A percentile compares a stretch with the other conserved stretches of the same genome.
Conservation (phyloP, 2,113 vertebrate species). For the Microcebus griseorufus region DNA sequence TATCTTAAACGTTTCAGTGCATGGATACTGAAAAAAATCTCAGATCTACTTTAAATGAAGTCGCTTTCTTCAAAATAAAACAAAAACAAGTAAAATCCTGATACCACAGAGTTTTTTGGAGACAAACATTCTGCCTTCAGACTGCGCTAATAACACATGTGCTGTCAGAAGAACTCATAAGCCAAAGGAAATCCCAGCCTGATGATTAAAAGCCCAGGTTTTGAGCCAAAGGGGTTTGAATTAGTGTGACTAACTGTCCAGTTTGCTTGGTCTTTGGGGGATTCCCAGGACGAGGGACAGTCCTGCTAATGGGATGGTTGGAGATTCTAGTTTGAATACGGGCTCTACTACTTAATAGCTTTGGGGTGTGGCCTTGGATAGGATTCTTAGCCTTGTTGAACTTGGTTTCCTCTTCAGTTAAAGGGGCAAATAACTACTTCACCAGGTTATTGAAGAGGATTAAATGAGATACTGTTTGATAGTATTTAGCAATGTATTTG, state of each 20-base stretch:
- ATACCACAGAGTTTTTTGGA: not conserved
- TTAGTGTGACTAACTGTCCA: not conserved
- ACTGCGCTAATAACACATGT: not conserved
- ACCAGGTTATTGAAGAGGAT: not conserved
- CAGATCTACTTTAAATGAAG: not conserved
- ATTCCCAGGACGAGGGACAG: not conserved
- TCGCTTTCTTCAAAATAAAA: slow-evolving; percentile 8
- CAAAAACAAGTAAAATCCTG: slow-evolving; percentile 23
- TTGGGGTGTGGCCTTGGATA: not conserved
- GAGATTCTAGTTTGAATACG: not conserved
- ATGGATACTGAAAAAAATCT: slow-evolving; percentile 16
- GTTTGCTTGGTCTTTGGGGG: not conserved
- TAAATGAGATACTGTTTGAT: not conserved
- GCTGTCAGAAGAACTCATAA: not conserved
- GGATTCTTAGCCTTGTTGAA: not conserved
- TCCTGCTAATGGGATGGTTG: not conserved
- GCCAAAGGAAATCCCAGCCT: not conserved
- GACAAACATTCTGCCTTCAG: not conserved
- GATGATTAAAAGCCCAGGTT: not conserved
- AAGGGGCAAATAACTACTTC: not conserved
- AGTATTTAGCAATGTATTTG: not conserved
- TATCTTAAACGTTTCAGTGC: not conserved
- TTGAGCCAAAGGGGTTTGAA: not conserved
- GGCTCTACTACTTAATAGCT: not conserved
- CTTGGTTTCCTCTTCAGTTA: not conserved